Percentiles rank a stretch among this genome's conserved stretches.
These are phyloP conservation scores for Bos javanicus DNA, from an alignment of 2,113 vertebrate genomes.

Conservation along the genomic window DNA sequence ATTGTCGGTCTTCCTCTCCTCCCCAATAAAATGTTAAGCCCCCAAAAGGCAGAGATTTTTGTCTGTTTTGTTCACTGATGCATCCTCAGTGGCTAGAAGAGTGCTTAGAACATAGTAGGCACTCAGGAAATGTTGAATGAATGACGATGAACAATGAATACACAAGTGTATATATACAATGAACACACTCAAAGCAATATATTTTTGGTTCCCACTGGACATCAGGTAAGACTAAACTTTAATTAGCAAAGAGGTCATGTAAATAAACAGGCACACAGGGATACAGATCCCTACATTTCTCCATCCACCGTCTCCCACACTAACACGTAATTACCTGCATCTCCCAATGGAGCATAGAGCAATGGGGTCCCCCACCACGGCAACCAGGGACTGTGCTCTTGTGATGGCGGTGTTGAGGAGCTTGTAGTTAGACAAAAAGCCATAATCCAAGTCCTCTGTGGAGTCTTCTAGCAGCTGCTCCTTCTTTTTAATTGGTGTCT, in stretches of 20 bases:
- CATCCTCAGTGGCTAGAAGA: not conserved
- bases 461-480: constrained; percentile 98
- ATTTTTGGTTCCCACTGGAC: not conserved
- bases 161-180: not conserved
- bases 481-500: constrained; percentile 98
- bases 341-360: constrained; percentile 97
- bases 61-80: not conserved
- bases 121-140: not conserved
- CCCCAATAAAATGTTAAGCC: not conserved
- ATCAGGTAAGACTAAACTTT: not conserved
- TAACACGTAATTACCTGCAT: constrained; percentile 91
- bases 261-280: not conserved
- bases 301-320: not conserved
- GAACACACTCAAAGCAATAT: not conserved
- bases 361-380: constrained; percentile 98
- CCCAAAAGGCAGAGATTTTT: not conserved
- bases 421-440: constrained; percentile 99
- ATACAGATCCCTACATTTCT: constrained; percentile 7
- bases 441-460: constrained; percentile 97
- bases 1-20: not conserved
- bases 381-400: constrained; percentile 96
- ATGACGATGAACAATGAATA: not conserved
- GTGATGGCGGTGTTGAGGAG: constrained; percentile 99
- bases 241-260: not conserved
- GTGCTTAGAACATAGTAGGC: not conserved